Evolutionary conservation across 1,140 invertebrate species (phyloP), one percentile per base, ranked within the genome.

Genomic region (Coenobita brevimanus): DNA sequence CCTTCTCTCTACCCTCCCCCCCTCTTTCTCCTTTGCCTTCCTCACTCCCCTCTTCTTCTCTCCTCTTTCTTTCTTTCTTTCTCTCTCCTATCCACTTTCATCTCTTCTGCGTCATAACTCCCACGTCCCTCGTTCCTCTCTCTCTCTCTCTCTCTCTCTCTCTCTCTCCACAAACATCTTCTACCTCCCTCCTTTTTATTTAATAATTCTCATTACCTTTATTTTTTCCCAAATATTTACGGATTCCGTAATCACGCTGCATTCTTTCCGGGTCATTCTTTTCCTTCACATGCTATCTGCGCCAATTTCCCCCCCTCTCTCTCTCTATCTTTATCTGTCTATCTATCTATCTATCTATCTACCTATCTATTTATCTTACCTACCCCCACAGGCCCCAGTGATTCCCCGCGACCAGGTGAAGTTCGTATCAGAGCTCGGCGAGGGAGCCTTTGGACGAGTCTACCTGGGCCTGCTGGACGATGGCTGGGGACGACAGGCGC

Each of bases 371-470:
- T 36, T n/a, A 6, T 73, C 69, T 27, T 24, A 21, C 17, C 2
- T n/a, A n/a, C n/a, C n/a, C n/a, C n/a, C n/a, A n/a, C n/a, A n/a
- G n/a, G n/a, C n/a, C n/a, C n/a, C n/a, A n/a, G n/a, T n/a, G n/a
- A n/a, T n/a, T n/a, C n/a, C n/a, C n/a, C n/a, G n/a, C n/a, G n/a
- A 89, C 33, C 54, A 82, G 24, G 62, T 90, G 8, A 89, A 96
- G 89, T 98, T 99, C 91, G 93, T 98, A 30, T 97, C 98, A 92
- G 98, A 99, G 92, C 93, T 99, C 2, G 98, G 98, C 38, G 98
- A 99, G 94, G 98, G 98, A 43, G 97, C 97, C 71, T 99, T 99
- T 93, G 98, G 98, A 93, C 94, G 94, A 91, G 92, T 91, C 10
- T 91, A 91, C 76, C 85, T 85, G 24, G 91, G 91, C 17, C 67